A percentile compares a stretch with the other conserved stretches of the same genome.
Conservation (phyloP, 2,888 invertebrate genomes). For the Synanthedon myopaeformis region DNA sequence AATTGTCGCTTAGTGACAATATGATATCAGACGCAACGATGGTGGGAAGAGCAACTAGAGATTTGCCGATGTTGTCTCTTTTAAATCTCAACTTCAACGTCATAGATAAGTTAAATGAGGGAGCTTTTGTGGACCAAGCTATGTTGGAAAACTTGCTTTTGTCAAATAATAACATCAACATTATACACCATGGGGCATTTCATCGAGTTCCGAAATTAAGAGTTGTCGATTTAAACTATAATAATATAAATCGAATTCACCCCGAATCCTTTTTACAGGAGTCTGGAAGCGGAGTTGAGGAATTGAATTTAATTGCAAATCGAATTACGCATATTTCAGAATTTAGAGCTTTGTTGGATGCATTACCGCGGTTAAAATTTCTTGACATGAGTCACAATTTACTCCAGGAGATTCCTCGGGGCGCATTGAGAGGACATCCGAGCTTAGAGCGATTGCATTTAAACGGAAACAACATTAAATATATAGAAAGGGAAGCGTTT, state of each 20-base stretch:
- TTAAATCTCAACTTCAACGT: conserved; percentile 79
- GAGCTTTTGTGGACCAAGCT: conserved; percentile 82
- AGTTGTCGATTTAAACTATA: conserved; percentile 81
- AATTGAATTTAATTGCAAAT: conserved; percentile 81
- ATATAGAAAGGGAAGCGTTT: conserved; percentile 83
- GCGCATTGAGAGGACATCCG: conserved; percentile 82
- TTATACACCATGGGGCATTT: conserved; percentile 84
- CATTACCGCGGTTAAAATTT: conserved; percentile 80
- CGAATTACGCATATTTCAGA: conserved; percentile 81
- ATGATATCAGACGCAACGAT: conserved; percentile 83
- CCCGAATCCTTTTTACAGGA: conserved; percentile 85
- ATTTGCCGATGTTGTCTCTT: conserved; percentile 77
- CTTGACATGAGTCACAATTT: conserved; percentile 84
- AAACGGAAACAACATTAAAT: conserved; percentile 80
- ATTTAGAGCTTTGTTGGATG: conserved; percentile 79
- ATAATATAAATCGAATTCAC: conserved; percentile 80
- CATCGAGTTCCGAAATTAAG: conserved; percentile 80
- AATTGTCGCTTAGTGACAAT: conserved; percentile 79
- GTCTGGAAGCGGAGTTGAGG: conserved; percentile 80
- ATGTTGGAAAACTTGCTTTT: conserved; percentile 76
- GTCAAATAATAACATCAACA: conserved; percentile 79
- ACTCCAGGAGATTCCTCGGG: conserved; percentile 81
- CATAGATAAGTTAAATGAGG: conserved; percentile 79
- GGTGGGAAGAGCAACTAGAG: conserved; percentile 82
- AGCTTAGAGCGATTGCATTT: conserved; percentile 84